Percentiles rank a stretch among this genome's conserved stretches.
phyloP scores from a whole-genome alignment of 2,888 invertebrate species.

The Microctonus hyperodae region DNA sequence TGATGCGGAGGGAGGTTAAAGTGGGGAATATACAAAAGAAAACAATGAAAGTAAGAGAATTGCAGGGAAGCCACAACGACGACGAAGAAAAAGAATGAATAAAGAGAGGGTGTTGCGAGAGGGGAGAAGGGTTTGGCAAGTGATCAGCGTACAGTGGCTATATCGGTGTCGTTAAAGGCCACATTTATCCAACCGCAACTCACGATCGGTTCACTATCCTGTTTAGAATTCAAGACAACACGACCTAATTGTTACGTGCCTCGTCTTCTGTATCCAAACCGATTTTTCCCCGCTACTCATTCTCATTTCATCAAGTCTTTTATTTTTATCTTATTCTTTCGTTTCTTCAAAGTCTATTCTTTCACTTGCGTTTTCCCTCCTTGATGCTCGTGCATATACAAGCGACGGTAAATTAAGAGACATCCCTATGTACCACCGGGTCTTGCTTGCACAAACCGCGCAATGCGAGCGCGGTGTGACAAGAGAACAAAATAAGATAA shows the following conservation, averaged over 20 bases:
- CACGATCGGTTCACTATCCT: constrained; percentile 62
- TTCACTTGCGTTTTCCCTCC: constrained; percentile 24
- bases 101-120: constrained; percentile 37
- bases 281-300: constrained; percentile 32
- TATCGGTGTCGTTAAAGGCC: constrained; percentile 61
- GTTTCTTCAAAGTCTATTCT: constrained; percentile 34
- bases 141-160: constrained; percentile 57
- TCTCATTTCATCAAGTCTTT: constrained; percentile 29
- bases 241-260: constrained; percentile 62
- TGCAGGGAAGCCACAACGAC: constrained; percentile 27
- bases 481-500: background rate
- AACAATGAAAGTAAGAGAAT: constrained; percentile 23
- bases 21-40: constrained; percentile 25
- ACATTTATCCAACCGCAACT: constrained; percentile 54
- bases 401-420: constrained; percentile 55
- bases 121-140: constrained; percentile 60
- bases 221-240: constrained; percentile 62
- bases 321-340: constrained; percentile 33
- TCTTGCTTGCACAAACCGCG: background rate
- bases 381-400: constrained; percentile 18
- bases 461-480: constrained; percentile 5
- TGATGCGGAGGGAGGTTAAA: constrained; percentile 1
- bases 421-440: constrained; percentile 37
- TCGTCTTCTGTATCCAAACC: constrained; percentile 36
- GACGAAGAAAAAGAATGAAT: constrained; percentile 34